Percentiles rank a stretch among this genome's conserved stretches.
Evolutionary conservation across 2,888 invertebrate genomes (phyloP).

Genomic region (Melinopterus prodromus): DNA sequence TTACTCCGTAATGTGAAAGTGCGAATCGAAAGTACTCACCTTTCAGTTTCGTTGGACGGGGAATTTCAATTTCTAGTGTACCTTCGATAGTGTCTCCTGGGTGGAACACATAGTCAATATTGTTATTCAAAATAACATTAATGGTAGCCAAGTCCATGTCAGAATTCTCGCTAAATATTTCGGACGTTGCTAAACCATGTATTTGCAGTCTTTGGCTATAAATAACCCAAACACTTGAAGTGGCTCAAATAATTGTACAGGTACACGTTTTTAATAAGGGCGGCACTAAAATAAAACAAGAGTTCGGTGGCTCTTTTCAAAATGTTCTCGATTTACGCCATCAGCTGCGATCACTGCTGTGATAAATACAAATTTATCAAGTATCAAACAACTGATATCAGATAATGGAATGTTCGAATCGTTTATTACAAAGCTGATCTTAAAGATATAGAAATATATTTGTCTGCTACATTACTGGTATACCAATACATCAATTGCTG

Average conservation of each 20-base stretch:
- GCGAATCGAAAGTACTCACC: background rate
- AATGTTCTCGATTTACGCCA: background rate
- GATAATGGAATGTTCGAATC: background rate
- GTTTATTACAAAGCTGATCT: background rate
- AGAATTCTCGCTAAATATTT: background rate
- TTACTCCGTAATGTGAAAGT: background rate
- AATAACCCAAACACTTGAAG: background rate
- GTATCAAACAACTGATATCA: background rate
- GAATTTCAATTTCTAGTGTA: constrained; percentile 10
- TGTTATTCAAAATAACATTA: constrained; percentile 5
- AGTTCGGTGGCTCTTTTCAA: background rate
- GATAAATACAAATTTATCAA: background rate
- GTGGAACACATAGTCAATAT: background rate
- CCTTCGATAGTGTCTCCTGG: background rate
- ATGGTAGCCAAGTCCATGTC: constrained; percentile 13
- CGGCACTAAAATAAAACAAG: background rate
- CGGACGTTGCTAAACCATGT: background rate
- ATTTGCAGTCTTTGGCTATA: background rate
- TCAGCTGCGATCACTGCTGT: background rate
- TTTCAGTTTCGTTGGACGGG: constrained; percentile 10
- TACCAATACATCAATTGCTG: background rate
- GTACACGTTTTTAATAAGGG: background rate
- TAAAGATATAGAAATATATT: background rate
- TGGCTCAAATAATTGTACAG: background rate
- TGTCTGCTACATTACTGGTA: background rate